Evolutionary conservation across 2,797 vertebrate species (phyloP).

Genomic region (Anguilla marmorata): DNA sequence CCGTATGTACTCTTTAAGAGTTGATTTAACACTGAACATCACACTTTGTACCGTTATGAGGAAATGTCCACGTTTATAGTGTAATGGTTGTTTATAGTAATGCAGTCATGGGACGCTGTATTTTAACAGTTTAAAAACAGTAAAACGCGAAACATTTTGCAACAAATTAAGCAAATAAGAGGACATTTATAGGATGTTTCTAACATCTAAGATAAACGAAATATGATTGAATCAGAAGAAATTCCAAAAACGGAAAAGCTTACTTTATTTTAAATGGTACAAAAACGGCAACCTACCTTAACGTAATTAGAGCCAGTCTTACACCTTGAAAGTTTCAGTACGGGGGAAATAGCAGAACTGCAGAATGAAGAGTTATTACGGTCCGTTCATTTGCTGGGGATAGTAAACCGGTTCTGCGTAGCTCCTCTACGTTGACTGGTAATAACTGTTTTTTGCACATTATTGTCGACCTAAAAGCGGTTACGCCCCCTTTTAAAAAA

Average conservation of each 20-base stretch:
- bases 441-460: slow-evolving; percentile 21
- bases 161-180: not conserved
- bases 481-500: slow-evolving; percentile 9
- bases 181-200: not conserved
- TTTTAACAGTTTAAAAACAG: not conserved
- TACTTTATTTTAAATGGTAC: not conserved
- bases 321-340: slow-evolving; percentile 39
- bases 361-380: not conserved
- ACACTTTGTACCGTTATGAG: not conserved
- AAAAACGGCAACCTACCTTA: slow-evolving; percentile 37
- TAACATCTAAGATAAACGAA: not conserved
- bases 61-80: not conserved
- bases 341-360: slow-evolving; percentile 19
- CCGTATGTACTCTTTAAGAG: too few relatives aligned
- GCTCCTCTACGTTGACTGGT: slow-evolving; percentile 24
- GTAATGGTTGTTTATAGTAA: not conserved
- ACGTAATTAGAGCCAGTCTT: slow-evolving; percentile 52
- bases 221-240: not conserved
- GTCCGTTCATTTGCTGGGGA: slow-evolving; percentile 14
- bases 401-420: not conserved
- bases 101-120: not conserved
- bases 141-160: not conserved
- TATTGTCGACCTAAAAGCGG: not conserved
- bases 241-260: not conserved
- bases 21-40: not conserved